phyloP scores from a whole-genome alignment of 2,888 invertebrate genomes.

The Bursaphelenchus okinawaensis region DNA sequence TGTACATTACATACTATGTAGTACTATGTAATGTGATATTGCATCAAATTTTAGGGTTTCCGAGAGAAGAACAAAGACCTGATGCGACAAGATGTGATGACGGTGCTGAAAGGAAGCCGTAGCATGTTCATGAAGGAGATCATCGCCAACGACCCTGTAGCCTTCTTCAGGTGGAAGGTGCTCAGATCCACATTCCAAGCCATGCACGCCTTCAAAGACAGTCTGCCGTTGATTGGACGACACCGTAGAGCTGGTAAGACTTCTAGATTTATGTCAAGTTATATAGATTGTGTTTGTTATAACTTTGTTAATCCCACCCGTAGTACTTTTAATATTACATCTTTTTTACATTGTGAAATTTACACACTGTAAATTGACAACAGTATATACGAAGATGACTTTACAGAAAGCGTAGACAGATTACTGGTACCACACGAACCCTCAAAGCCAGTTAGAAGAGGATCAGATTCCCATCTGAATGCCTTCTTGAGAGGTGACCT shows the following conservation, averaged over 20 bases:
- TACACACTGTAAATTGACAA: background rate
- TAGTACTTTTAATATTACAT: too few relatives aligned
- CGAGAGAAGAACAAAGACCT: conserved; percentile 89
- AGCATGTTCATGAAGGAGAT: conserved; percentile 86
- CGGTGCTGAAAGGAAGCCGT: conserved; percentile 84
- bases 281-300: too few relatives aligned
- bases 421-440: conserved; percentile 32
- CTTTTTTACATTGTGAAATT: too few relatives aligned
- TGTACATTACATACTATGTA: too few relatives aligned
- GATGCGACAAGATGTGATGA: conserved; percentile 87
- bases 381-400: too few relatives aligned
- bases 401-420: conserved; percentile 50
- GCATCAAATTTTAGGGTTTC: conserved; percentile 67
- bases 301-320: too few relatives aligned
- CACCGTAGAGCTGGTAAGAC: conserved; percentile 27
- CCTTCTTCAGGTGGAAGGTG: conserved; percentile 66
- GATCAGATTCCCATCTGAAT: conserved; percentile 52
- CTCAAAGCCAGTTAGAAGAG: conserved; percentile 15
- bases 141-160: conserved; percentile 85
- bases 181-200: conserved; percentile 40
- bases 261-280: background rate
- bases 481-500: conserved; percentile 55
- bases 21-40: background rate
- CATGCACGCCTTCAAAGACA: conserved; percentile 54
- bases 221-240: conserved; percentile 45